Conservation (phyloP, 2,888 invertebrate species). For the Sicus ferrugineus region DNA sequence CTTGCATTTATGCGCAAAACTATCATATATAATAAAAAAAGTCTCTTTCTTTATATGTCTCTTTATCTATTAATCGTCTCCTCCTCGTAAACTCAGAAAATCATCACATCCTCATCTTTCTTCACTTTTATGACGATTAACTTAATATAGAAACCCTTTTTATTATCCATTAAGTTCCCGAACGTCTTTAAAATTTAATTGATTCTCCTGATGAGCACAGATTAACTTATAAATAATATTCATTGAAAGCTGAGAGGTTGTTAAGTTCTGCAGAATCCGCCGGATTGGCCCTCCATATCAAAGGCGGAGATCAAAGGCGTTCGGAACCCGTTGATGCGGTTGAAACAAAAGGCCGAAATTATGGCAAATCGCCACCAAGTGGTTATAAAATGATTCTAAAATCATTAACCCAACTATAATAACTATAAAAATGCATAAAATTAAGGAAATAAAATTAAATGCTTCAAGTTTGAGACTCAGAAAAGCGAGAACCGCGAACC, state of each 20-base stretch:
- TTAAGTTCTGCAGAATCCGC: neutral
- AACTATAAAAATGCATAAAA: constrained; percentile 23
- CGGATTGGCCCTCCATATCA: neutral
- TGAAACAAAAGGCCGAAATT: neutral
- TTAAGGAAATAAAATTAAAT: constrained; percentile 17
- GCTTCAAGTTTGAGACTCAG: neutral
- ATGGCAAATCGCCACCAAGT: constrained; percentile 18
- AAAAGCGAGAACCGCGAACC: neutral
- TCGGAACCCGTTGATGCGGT: neutral
- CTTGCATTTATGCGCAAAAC: too few relatives aligned
- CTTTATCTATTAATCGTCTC: too few relatives aligned
- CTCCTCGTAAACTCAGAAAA: too few relatives aligned
- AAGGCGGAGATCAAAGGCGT: constrained; percentile 15
- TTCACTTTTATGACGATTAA: too few relatives aligned
- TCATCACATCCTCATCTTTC: too few relatives aligned
- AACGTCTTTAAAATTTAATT: neutral
- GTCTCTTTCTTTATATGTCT: too few relatives aligned
- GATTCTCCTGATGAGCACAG: neutral
- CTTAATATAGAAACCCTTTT: too few relatives aligned
- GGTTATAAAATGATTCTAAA: constrained; percentile 8
- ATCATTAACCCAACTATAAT: constrained; percentile 18
- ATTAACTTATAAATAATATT: constrained; percentile 18
- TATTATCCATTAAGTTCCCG: too few relatives aligned
- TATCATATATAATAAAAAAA: too few relatives aligned
- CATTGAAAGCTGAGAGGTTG: neutral